Conservation (phyloP, 2,888 invertebrate genomes). For the Tinea semifulvella region DNA sequence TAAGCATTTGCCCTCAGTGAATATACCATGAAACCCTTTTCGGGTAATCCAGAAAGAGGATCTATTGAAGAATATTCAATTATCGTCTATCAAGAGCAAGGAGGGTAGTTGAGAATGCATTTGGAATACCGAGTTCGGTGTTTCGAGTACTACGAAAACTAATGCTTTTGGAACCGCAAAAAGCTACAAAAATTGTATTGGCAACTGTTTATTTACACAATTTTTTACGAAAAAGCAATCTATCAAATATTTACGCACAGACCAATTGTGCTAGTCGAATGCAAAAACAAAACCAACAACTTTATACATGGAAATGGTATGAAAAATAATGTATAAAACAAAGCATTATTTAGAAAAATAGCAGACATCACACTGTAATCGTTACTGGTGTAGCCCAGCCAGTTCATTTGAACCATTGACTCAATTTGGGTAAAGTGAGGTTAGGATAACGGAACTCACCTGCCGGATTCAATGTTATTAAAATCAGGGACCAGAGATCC, state of each 20-base stretch:
- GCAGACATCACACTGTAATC: too few species aligned
- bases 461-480: too few species aligned
- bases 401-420: too few species aligned
- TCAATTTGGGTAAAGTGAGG: too few species aligned
- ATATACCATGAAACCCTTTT: not conserved
- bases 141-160: not conserved
- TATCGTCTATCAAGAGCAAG: not conserved
- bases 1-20: not conserved
- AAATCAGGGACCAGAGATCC: too few species aligned
- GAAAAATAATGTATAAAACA: too few species aligned
- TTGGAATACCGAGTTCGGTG: not conserved
- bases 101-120: conserved; percentile 6
- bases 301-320: too few species aligned
- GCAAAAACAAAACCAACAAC: too few species aligned
- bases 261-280: too few species aligned
- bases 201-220: conserved; percentile 18
- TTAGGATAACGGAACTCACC: too few species aligned
- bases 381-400: too few species aligned
- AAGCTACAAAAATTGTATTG: conserved; percentile 18
- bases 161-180: conserved; percentile 18
- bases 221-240: conserved; percentile 18
- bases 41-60: not conserved
- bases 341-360: too few species aligned
- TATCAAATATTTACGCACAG: conserved; percentile 18
- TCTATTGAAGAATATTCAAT: conserved; percentile 3